A percentile compares a stretch with the other conserved stretches of the same genome.
These are phyloP conservation scores for Campaea margaritaria DNA, from an alignment of 2,888 invertebrate species.

Conservation along the genomic window DNA sequence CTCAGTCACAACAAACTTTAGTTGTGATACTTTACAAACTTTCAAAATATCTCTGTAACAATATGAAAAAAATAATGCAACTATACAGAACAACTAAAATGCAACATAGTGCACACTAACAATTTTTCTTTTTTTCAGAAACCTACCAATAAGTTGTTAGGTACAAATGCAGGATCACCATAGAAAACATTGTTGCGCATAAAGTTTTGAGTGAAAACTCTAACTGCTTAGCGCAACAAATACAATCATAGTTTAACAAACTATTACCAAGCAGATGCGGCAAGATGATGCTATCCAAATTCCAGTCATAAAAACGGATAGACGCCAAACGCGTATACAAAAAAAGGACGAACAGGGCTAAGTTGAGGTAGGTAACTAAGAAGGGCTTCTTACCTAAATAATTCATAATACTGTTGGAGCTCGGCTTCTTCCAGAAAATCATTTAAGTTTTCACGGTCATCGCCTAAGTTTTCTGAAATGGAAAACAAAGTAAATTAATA, in stretches of 20 bases:
- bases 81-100: neutral
- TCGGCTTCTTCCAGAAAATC: slow-evolving; percentile 98
- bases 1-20: slow-evolving; percentile 97
- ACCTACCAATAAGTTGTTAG: too few species aligned
- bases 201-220: neutral
- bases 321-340: slow-evolving; percentile 19
- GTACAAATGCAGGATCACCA: neutral
- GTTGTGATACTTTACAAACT: slow-evolving; percentile 93
- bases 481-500: slow-evolving; percentile 27
- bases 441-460: slow-evolving; percentile 68
- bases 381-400: slow-evolving; percentile 88
- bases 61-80: slow-evolving; percentile 21
- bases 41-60: slow-evolving; percentile 93
- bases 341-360: neutral
- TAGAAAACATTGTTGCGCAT: neutral
- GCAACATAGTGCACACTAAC: neutral
- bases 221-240: neutral
- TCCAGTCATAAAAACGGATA: slow-evolving; percentile 8
- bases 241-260: neutral
- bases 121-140: neutral
- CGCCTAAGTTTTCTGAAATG: slow-evolving; percentile 62
- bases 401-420: slow-evolving; percentile 95
- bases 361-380: neutral
- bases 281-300: neutral
- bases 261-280: neutral